Base-by-base conservation (phyloP, 2,113 vertebrate species). In the Thamnaconus septentrionalis region DNA sequence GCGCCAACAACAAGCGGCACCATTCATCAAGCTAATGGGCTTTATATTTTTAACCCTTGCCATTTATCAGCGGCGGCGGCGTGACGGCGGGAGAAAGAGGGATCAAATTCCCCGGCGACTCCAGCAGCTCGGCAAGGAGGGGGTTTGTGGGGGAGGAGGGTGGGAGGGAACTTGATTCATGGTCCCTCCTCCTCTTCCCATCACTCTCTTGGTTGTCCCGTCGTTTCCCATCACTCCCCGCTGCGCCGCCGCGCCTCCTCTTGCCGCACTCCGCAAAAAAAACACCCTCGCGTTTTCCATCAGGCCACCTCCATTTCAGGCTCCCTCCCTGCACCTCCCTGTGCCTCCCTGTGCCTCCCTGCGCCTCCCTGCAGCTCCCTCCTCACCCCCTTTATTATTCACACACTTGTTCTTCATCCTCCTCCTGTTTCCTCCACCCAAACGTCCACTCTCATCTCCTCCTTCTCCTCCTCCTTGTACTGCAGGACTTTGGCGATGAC, bases 401-500 rank as follows among this genome's bases (percentile, higher is more conserved):
- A 9, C 47, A 48, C 47, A 48, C 8, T 31, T 31, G 18, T 31
- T 31, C 18, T 10, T 48, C 46, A 48, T 8, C 5, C 47, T 9
- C 11, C n/a, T 66, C 55, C 50, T 69, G 59, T 52, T 73, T 82
- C 64, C 65, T 63, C 76, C 65, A 80, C 41, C 7, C 4, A 60
- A 42, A 45, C 64, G 76, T 56, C 72, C 65, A 66, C 42, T 64
- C 40, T 41, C 43, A 0, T 47, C 59, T 42, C 67, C 57, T 48
- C 63, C 53, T 50, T 71, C 61, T 73, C 47, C 66, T 74, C 47
- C 63, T 66, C 5, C 53, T 78, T 53, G 83, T 75, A 41, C 5
- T 65, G 5, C 92, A 98, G 96, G 96, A 98, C 92, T 98, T 98
- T 63, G 96, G 96, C 69, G 96, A 98, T 57, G 96, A 98, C 0